Conservation (phyloP, 2,113 vertebrate genomes). For the Gymnobelideus leadbeateri region DNA sequence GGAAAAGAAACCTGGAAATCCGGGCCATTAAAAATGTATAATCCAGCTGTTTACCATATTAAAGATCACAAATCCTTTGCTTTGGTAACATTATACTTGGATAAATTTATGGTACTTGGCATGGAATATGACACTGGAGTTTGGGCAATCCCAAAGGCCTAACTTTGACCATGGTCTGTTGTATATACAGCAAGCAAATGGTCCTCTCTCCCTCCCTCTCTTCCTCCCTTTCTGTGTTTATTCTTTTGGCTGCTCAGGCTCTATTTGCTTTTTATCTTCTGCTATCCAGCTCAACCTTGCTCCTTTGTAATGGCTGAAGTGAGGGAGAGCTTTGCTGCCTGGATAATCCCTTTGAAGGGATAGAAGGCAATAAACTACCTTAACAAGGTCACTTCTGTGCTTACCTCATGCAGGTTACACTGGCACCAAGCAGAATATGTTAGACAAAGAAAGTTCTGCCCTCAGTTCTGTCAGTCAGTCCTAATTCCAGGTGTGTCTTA, state of each 20-base stretch:
- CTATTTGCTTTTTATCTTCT: neutral
- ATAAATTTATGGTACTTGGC: neutral
- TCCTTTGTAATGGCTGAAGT: neutral
- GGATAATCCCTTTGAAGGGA: neutral
- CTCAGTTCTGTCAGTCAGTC: neutral
- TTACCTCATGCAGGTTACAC: neutral
- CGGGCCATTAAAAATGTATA: neutral
- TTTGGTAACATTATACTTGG: accelerated
- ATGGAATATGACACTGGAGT: neutral
- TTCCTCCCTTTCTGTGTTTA: neutral
- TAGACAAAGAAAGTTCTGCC: neutral
- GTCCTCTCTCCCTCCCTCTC: neutral
- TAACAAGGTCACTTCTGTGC: neutral
- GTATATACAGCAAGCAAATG: neutral
- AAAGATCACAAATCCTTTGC: neutral
- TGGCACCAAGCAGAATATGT: neutral
- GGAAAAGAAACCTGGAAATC: neutral
- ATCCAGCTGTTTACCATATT: neutral
- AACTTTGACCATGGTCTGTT: neutral
- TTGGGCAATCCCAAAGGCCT: neutral
- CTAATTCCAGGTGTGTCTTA: neutral
- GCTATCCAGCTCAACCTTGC: neutral
- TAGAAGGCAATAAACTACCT: neutral
- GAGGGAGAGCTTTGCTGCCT: neutral
- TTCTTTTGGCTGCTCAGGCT: neutral